Percentiles rank a stretch among this genome's conserved stretches.
phyloP scores from a whole-genome alignment of 2,797 vertebrate species.

The Champsocephalus gunnari region DNA sequence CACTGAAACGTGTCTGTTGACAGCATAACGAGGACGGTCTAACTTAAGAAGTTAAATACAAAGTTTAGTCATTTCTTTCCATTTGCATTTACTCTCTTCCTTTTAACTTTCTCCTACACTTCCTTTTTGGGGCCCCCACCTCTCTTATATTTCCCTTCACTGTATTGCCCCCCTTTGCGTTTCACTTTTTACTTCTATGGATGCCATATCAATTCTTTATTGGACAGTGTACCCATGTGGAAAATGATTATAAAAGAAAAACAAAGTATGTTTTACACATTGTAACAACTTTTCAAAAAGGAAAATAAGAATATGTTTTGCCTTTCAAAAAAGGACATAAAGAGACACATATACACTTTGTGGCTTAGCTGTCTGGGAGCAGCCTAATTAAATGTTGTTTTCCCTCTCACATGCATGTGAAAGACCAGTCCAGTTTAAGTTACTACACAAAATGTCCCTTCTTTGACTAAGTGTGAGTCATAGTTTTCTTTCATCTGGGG shows the following conservation, averaged over 20 bases:
- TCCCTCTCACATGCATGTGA: conserved; percentile 9
- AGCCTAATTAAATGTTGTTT: conserved; percentile 17
- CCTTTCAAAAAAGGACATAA: background rate
- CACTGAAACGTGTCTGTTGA: conserved; percentile 22
- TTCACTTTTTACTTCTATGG: background rate
- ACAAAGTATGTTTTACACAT: conserved; percentile 7
- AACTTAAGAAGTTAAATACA: conserved; percentile 24
- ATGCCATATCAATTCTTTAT: background rate
- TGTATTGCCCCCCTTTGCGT: background rate
- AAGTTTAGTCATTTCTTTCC: background rate
- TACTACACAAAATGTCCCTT: conserved; percentile 27
- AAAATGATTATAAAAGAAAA: background rate
- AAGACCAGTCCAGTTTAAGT: conserved; percentile 33
- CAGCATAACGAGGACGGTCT: conserved; percentile 8
- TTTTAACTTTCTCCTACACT: background rate
- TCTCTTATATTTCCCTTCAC: background rate
- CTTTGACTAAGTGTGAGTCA: conserved; percentile 59
- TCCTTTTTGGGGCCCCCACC: background rate
- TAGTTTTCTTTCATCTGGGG: conserved; percentile 39
- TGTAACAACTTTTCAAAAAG: background rate
- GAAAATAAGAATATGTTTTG: background rate
- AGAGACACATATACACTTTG: conserved; percentile 7
- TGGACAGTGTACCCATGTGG: background rate
- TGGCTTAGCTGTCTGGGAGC: conserved; percentile 1
- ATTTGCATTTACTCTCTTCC: background rate